These are phyloP conservation scores for Sinocyclocheilus anophthalmus DNA, from an alignment of 2,113 vertebrate species.

Conservation along the genomic window DNA sequence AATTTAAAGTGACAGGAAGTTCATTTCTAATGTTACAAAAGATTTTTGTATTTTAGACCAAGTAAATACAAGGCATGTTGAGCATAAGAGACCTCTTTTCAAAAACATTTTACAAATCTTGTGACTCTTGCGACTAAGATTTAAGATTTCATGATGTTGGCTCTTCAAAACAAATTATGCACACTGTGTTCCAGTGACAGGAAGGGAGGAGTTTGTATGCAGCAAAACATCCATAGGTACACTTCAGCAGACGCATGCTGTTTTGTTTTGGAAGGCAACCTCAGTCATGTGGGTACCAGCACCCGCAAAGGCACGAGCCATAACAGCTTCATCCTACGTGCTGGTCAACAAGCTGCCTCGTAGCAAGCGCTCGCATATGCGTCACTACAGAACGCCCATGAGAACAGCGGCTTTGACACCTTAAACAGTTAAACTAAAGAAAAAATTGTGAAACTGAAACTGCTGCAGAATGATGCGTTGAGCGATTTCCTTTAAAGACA, in stretches of 20 bases:
- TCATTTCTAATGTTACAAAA: background rate
- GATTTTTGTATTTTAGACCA: background rate
- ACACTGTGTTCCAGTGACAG: conserved; percentile 23
- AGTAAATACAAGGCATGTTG: background rate
- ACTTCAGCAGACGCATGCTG: conserved; percentile 3
- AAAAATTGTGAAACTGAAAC: conserved; percentile 53
- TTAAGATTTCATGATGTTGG: conserved; percentile 8
- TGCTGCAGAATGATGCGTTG: conserved; percentile 27
- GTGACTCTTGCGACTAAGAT: background rate
- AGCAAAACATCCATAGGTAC: conserved; percentile 39
- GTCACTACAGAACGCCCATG: conserved; percentile 41
- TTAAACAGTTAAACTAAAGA: conserved; percentile 24
- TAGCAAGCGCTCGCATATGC: conserved; percentile 25
- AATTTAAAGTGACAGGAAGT: background rate
- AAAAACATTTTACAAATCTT: background rate
- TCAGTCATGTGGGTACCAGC: background rate
- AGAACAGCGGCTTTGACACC: conserved; percentile 33
- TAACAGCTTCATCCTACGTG: background rate
- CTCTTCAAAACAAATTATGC: background rate
- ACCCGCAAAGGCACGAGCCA: conserved; percentile 22
- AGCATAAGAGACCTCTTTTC: background rate
- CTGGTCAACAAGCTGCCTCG: background rate
- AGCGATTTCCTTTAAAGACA: conserved; percentile 52
- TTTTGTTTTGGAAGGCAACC: conserved; percentile 17
- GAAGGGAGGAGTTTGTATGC: conserved; percentile 40